Base-by-base conservation (phyloP, 2,113 vertebrate species). In the Nesoenas mayeri region DNA sequence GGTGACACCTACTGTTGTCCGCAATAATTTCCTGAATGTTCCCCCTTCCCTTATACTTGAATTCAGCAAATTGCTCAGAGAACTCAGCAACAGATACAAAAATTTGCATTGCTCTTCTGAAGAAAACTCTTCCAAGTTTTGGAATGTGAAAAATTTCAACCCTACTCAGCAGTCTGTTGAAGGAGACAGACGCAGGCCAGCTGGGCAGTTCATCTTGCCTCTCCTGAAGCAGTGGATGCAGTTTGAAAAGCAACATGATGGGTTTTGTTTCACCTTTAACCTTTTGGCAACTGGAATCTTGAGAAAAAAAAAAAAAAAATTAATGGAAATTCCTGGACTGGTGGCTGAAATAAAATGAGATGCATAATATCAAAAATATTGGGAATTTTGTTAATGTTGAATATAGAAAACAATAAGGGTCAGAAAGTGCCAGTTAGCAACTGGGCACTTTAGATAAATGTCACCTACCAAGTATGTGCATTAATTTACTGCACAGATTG, bases 401-500 rank as follows among this genome's bases (percentile, higher is more conserved):
- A 54, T 14, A 40, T 62, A 44, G 92, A 96, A 51, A 94, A 66
- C 77, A 93, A 61, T 11, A 51, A 60, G 56, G 69, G 82, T 32
- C 85, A 66, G 18, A 56, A 91, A 72, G 91, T 44, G 28, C 42
- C 54, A 25, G 53, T 29, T 80, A 85, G 36, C 50, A 19, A 56
- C 79, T 11, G 50, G 92, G 69, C 69, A 62, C 82, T 60, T 40
- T 32, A 60, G 75, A 78, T 77, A 94, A 84, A 73, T 64, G 87
- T 93, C 89, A 74, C 53, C 53, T 22, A 31, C 78, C 4, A 16
- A 74, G 66, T 18, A 53, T 32, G 74, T 88, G 96, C 84, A n/a
- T 87, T 79, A 12, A 44, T 96, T 95, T 77, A 80, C 85, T 88
- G 91, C 94, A 56, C 20, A 82, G 91, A 34, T 86, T 80, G 72